Evolutionary conservation across 2,113 vertebrate genomes (phyloP).

Genomic region (Poecile atricapillus): DNA sequence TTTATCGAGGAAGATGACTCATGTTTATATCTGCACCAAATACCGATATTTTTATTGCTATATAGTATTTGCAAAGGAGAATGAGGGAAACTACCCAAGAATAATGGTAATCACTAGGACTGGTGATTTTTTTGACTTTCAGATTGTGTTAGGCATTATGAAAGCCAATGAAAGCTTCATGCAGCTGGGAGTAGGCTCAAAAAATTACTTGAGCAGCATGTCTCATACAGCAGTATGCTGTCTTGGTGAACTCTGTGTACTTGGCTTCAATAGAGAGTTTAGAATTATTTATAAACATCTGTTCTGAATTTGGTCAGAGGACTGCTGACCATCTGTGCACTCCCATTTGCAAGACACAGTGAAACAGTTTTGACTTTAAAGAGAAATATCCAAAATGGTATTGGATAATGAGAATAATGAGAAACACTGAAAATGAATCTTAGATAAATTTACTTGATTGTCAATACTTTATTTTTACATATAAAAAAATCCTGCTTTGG

Average conservation of each 20-base stretch:
- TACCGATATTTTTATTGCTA: background rate
- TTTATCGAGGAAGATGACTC: background rate
- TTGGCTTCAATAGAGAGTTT: conserved; percentile 15
- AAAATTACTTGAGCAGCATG: background rate
- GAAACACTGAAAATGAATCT: background rate
- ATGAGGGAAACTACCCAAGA: background rate
- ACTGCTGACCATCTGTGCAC: background rate
- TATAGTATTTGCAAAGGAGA: background rate
- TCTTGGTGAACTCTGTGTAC: conserved; percentile 41
- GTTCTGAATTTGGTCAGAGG: conserved; percentile 34
- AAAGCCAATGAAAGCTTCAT: background rate
- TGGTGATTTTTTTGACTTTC: background rate
- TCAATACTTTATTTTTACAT: background rate
- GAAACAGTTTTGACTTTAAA: background rate
- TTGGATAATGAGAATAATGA: background rate
- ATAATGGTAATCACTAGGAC: background rate
- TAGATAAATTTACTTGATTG: background rate
- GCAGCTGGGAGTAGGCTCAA: background rate
- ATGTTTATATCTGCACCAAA: background rate
- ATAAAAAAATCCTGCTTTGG: background rate
- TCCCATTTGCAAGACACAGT: background rate
- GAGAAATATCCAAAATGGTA: background rate
- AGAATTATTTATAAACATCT: conserved; percentile 46
- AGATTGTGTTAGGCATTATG: background rate
- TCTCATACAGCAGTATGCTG: background rate